phyloP scores from a whole-genome alignment of 2,113 vertebrate genomes.

The Pipa parva region DNA sequence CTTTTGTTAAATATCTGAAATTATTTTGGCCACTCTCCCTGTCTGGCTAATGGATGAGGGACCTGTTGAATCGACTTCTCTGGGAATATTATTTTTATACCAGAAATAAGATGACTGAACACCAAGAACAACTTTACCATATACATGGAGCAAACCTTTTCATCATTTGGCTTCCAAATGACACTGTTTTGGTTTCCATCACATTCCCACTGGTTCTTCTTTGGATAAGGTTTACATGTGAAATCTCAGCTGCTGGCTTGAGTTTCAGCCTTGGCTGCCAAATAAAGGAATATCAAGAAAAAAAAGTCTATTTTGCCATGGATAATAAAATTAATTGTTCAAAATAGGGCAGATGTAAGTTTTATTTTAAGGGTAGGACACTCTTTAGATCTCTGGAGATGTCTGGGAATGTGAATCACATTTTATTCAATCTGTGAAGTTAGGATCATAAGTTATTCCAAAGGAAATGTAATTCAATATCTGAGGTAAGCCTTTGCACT shows the following conservation, averaged over 20 bases:
- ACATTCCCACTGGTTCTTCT: constrained; percentile 32
- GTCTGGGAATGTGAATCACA: constrained; percentile 43
- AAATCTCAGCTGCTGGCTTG: constrained; percentile 38
- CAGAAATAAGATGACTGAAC: constrained; percentile 31
- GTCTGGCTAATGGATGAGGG: constrained; percentile 35
- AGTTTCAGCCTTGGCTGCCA: constrained; percentile 28
- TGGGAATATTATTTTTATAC: constrained; percentile 31
- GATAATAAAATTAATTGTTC: constrained; percentile 40
- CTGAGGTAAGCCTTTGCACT: constrained; percentile 36
- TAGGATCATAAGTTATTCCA: constrained; percentile 37
- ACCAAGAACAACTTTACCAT: constrained; percentile 25
- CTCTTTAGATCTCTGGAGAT: constrained; percentile 35
- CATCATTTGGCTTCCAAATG: constrained; percentile 25
- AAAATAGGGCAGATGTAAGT: constrained; percentile 38
- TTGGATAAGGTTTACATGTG: constrained; percentile 41
- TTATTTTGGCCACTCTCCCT: constrained; percentile 15
- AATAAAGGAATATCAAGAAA: constrained; percentile 37
- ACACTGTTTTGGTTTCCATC: constrained; percentile 41
- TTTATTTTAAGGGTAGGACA: constrained; percentile 40
- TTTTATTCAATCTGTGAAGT: constrained; percentile 40
- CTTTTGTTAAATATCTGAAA: constrained; percentile 23
- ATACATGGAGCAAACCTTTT: constrained; percentile 26
- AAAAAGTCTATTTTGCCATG: constrained; percentile 34
- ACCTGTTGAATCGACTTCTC: constrained; percentile 15
- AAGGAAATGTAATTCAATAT: constrained; percentile 42